phyloP scores from a whole-genome alignment of 2,113 vertebrate genomes.

The Ivindomyrus marchei region DNA sequence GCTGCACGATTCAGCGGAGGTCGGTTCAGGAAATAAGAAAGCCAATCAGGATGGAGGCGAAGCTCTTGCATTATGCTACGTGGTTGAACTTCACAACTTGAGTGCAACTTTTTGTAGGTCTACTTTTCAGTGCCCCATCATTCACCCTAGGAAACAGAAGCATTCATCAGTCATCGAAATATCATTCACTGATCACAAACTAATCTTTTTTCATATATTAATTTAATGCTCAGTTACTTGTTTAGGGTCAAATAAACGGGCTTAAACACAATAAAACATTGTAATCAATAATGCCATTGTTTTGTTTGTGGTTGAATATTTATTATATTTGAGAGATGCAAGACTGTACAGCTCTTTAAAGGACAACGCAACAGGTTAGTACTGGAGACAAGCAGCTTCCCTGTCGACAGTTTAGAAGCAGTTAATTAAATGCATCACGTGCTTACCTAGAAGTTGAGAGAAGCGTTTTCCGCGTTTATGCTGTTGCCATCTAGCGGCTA shows the following conservation, averaged over 20 bases:
- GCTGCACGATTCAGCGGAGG: not conserved
- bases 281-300: not conserved
- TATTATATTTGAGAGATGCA: not conserved
- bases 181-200: not conserved
- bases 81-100: not conserved
- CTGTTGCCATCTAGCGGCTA: not conserved
- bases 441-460: not conserved
- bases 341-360: not conserved
- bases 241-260: not conserved
- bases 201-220: not conserved
- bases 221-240: not conserved
- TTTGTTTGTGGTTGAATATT: not conserved
- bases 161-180: not conserved
- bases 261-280: not conserved
- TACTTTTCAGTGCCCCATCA: not conserved
- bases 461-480: not conserved
- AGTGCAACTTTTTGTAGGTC: not conserved
- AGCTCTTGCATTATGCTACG: not conserved
- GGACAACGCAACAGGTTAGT: not conserved
- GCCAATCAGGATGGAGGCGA: not conserved
- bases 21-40: slow-evolving; percentile 2
- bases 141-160: not conserved
- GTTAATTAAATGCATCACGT: not conserved
- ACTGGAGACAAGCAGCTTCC: not conserved
- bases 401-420: not conserved